Percentiles rank a stretch among this genome's conserved stretches.
Evolutionary conservation across 2,113 vertebrate genomes (phyloP).

Genomic region (Myotis lucifugus): DNA sequence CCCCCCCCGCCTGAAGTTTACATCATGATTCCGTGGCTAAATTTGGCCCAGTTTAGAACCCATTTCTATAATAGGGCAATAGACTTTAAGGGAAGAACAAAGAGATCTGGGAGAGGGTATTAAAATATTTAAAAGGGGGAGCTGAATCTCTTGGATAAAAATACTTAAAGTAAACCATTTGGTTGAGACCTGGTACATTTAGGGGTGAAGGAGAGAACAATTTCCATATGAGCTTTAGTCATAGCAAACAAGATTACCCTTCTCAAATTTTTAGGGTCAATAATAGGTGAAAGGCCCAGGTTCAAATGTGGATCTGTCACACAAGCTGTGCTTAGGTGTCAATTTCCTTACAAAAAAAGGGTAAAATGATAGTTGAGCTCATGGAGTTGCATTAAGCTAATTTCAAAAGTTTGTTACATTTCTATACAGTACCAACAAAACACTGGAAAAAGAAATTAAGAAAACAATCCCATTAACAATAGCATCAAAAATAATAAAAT

Average conservation of each 20-base stretch:
- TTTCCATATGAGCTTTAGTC: neutral
- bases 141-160: neutral
- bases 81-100: neutral
- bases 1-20: neutral
- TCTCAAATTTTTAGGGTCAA: neutral
- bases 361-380: neutral
- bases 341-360: neutral
- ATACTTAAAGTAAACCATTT: neutral
- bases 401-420: neutral
- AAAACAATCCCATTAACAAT: neutral
- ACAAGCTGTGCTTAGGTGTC: neutral
- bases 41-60: neutral
- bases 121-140: slow-evolving; percentile 14
- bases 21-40: neutral
- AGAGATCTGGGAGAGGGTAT: neutral
- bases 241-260: neutral
- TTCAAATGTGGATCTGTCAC: neutral
- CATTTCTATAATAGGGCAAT: neutral
- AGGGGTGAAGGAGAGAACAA: neutral
- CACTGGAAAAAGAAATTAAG: neutral
- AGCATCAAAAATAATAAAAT: neutral
- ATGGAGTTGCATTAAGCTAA: neutral
- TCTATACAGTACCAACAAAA: neutral
- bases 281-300: neutral
- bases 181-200: neutral